A percentile compares a stretch with the other conserved stretches of the same genome.
These are phyloP conservation scores for Mellivora capensis DNA, from an alignment of 2,113 vertebrate genomes.

Conservation along the genomic window DNA sequence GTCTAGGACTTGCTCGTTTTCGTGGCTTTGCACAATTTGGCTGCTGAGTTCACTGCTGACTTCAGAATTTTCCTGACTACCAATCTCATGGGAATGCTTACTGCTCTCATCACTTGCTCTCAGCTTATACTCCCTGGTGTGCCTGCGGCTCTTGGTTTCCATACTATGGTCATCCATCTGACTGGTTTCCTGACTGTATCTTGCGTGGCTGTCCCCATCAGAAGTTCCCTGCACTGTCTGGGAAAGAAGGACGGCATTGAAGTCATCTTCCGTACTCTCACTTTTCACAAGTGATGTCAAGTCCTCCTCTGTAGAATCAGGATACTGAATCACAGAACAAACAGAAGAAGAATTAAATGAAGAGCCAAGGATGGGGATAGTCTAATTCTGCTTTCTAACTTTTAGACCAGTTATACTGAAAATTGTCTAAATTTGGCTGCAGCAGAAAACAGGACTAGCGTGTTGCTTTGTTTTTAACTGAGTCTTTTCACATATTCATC, in stretches of 20 bases:
- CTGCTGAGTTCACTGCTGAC: slow-evolving; percentile 9
- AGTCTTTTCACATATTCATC: not conserved
- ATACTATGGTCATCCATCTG: not conserved
- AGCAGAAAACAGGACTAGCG: not conserved
- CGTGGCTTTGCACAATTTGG: slow-evolving; percentile 53
- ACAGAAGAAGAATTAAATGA: slow-evolving; percentile 7
- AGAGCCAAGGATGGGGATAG: not conserved
- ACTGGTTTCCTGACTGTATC: slow-evolving; percentile 69
- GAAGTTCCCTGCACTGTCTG: not conserved
- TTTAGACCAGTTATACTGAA: not conserved
- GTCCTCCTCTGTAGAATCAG: slow-evolving; percentile 64
- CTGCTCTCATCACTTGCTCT: not conserved
- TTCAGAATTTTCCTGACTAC: slow-evolving; percentile 39
- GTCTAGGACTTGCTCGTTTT: slow-evolving; percentile 63
- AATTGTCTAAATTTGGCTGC: not conserved
- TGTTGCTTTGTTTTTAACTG: not conserved
- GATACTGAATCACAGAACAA: slow-evolving; percentile 59
- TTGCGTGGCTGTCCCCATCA: not conserved
- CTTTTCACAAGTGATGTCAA: slow-evolving; percentile 52
- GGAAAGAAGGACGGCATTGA: not conserved
- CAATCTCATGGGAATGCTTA: slow-evolving; percentile 13
- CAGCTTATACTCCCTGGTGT: not conserved
- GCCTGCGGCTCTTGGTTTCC: slow-evolving; percentile 68
- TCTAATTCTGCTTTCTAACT: not conserved
- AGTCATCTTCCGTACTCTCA: not conserved